These are phyloP conservation scores for Palythoa grandiflora DNA, from an alignment of 92 coral and sea anemone species.

Conservation along the genomic window DNA sequence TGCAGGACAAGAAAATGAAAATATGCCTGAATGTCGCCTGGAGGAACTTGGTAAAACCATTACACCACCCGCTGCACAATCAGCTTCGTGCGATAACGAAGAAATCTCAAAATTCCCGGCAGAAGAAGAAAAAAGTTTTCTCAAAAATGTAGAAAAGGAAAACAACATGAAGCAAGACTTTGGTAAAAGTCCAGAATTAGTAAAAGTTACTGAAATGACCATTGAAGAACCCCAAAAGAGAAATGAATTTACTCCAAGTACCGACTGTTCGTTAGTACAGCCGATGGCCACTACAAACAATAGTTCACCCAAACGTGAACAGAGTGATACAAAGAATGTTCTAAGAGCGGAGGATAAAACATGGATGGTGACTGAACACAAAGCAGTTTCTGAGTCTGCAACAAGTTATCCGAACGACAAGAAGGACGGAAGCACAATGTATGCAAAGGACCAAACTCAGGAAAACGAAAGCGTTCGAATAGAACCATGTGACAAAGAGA, in stretches of 20 bases:
- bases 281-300: background rate
- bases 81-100: background rate
- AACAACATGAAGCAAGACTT: background rate
- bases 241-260: background rate
- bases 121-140: background rate
- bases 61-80: background rate
- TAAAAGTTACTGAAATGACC: background rate
- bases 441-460: background rate
- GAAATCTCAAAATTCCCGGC: background rate
- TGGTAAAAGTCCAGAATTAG: background rate
- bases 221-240: background rate
- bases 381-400: background rate
- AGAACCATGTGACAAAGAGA: background rate
- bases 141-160: background rate
- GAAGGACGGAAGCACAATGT: background rate
- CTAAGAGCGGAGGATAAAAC: background rate
- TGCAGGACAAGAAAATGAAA: background rate
- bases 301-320: background rate
- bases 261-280: background rate
- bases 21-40: background rate
- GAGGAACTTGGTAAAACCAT: background rate
- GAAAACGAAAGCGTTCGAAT: background rate
- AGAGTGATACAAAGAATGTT: background rate
- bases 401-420: background rate
- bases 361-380: background rate